phyloP scores from a whole-genome alignment of 1,140 invertebrate genomes.

The Potamilus streckersoni region DNA sequence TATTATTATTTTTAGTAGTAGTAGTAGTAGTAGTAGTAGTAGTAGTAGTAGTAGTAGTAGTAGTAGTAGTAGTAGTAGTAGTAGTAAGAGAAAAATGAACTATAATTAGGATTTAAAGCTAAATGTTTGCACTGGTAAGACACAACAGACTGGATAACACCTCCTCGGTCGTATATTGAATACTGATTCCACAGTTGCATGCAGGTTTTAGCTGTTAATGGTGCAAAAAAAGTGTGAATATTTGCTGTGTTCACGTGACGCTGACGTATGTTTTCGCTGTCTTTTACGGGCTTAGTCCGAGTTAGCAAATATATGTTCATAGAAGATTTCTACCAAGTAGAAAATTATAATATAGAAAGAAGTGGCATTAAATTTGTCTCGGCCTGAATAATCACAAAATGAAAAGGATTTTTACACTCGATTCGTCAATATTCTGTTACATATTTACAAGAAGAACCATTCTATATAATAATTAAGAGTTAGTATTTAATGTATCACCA shows the following conservation, averaged over 20 bases:
- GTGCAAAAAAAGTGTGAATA: background rate
- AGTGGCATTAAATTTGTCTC: too few relatives aligned
- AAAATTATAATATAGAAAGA: too few relatives aligned
- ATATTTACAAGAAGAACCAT: slow-evolving; percentile 2
- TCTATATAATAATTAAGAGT: slow-evolving; percentile 2
- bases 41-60: background rate
- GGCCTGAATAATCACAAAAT: too few relatives aligned
- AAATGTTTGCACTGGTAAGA: slow-evolving; percentile 1
- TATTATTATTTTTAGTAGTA: slow-evolving; percentile 1
- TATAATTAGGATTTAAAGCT: background rate
- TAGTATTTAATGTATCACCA: background rate
- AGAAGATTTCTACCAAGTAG: too few relatives aligned
- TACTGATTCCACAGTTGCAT: background rate
- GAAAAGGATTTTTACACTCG: background rate
- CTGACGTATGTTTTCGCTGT: too few relatives aligned
- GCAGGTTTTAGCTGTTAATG: background rate
- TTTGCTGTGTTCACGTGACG: too few relatives aligned
- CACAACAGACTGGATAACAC: background rate
- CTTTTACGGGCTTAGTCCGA: too few relatives aligned
- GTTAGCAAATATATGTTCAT: too few relatives aligned
- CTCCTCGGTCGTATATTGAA: background rate
- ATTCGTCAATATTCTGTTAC: background rate
- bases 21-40: background rate
- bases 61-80: background rate
- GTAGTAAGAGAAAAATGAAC: too few relatives aligned